Percentiles rank a stretch among this genome's conserved stretches.
phyloP scores from a whole-genome alignment of 2,888 invertebrate genomes.

The Plebejus anna region DNA sequence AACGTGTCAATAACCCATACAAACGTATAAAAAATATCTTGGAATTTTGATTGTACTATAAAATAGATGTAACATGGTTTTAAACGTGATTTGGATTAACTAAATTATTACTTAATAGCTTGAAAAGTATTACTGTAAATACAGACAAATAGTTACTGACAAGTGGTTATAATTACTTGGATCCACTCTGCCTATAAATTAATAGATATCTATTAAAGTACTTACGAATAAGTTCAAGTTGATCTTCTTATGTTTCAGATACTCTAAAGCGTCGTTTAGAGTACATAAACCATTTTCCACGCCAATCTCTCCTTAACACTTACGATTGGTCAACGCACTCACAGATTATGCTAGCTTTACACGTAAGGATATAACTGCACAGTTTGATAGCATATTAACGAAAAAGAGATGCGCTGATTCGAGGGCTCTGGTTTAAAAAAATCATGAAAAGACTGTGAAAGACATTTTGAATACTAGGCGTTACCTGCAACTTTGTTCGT shows the following conservation, averaged over 20 bases:
- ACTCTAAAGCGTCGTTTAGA: background rate
- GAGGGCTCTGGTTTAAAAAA: too few species aligned
- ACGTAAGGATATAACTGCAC: background rate
- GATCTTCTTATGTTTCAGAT: too few species aligned
- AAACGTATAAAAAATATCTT: background rate
- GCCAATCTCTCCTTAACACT: background rate
- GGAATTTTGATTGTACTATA: background rate
- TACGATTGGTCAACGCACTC: background rate
- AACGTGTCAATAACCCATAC: conserved; percentile 18
- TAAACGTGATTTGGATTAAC: too few species aligned
- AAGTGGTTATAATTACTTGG: too few species aligned
- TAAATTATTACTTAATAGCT: too few species aligned
- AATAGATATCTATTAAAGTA: too few species aligned
- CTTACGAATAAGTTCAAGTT: too few species aligned
- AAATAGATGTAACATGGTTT: background rate
- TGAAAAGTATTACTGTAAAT: too few species aligned
- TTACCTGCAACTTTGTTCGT: too few species aligned
- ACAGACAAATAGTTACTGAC: too few species aligned
- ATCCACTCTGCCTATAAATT: too few species aligned
- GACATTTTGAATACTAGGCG: background rate
- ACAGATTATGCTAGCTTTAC: background rate
- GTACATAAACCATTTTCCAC: conserved; percentile 1
- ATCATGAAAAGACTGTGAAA: background rate
- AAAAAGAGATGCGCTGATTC: too few species aligned
- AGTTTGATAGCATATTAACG: background rate